phyloP scores from a whole-genome alignment of 2,797 vertebrate species.

The Epinephelus awoara region DNA sequence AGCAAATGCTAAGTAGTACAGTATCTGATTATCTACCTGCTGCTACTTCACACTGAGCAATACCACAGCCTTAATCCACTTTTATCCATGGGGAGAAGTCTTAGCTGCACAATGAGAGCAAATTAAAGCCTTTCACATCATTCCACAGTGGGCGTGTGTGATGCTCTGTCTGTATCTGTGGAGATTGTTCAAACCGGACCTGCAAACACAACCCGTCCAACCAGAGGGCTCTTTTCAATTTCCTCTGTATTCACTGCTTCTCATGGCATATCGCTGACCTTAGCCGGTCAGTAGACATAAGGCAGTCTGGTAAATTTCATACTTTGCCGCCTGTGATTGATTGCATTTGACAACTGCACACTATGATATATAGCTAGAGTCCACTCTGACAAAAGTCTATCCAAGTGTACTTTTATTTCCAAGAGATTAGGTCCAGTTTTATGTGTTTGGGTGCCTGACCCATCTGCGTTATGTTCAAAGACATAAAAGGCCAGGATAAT shows the following conservation, averaged over 20 bases:
- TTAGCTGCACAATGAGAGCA: constrained; percentile 70
- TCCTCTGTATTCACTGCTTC: constrained; percentile 27
- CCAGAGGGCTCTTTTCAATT: constrained; percentile 20
- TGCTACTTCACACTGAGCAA: constrained; percentile 73
- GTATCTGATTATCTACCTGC: constrained; percentile 81
- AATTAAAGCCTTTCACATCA: constrained; percentile 74
- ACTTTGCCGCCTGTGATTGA: constrained; percentile 47
- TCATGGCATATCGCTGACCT: constrained; percentile 35
- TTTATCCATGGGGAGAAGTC: constrained; percentile 58
- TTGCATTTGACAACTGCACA: constrained; percentile 20
- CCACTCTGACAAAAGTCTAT: not conserved
- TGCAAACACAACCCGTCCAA: constrained; percentile 20
- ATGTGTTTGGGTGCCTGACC: not conserved
- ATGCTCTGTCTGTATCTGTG: constrained; percentile 50
- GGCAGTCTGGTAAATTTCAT: constrained; percentile 32
- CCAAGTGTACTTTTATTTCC: not conserved
- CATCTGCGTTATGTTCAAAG: not conserved
- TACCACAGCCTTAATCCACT: constrained; percentile 75
- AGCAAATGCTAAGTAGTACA: constrained; percentile 71
- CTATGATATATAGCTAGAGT: constrained; percentile 25
- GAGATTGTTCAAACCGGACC: constrained; percentile 46
- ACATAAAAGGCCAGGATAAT: not conserved
- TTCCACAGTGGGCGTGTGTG: constrained; percentile 52
- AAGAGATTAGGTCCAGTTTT: not conserved
- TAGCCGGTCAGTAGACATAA: constrained; percentile 16